Conservation (phyloP, 1,140 invertebrate genomes). For the Thrips palmi region DNA sequence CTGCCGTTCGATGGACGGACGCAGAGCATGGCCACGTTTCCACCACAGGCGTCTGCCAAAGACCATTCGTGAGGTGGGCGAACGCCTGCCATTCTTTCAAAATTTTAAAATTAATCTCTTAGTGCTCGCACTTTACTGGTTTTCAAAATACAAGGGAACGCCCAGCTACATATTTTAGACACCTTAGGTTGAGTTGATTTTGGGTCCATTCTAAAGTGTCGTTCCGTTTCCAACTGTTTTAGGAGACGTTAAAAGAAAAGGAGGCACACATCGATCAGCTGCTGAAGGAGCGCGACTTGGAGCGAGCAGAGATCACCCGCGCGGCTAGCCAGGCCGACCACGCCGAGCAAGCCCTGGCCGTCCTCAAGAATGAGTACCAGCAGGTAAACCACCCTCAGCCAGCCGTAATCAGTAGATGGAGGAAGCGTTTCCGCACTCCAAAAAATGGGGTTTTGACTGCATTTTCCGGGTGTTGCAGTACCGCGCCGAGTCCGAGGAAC, state of each 20-base stretch:
- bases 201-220: no score
- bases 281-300: conserved; percentile 73
- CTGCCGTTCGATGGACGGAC: no score
- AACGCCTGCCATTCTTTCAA: no score
- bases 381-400: no score
- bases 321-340: conserved; percentile 50
- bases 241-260: conserved; percentile 84
- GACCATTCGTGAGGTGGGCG: no score
- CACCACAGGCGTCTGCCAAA: no score
- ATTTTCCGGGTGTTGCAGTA: conserved; percentile 20
- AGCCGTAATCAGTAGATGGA: conserved; percentile 11
- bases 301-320: conserved; percentile 59
- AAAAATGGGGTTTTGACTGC: conserved; percentile 13
- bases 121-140: no score
- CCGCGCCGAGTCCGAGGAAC: conserved; percentile 20
- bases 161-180: no score
- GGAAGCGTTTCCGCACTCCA: background rate
- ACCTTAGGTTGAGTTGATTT: no score
- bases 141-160: no score
- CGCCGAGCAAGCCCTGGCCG: conserved; percentile 31
- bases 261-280: conserved; percentile 81
- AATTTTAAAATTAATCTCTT: no score
- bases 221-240: conserved; percentile 17
- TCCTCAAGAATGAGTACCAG: conserved; percentile 32
- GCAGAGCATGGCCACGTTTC: no score